A percentile compares a stretch with the other conserved stretches of the same genome.
Evolutionary conservation across 2,113 vertebrate species (phyloP).

Genomic region (Scalopus aquaticus): DNA sequence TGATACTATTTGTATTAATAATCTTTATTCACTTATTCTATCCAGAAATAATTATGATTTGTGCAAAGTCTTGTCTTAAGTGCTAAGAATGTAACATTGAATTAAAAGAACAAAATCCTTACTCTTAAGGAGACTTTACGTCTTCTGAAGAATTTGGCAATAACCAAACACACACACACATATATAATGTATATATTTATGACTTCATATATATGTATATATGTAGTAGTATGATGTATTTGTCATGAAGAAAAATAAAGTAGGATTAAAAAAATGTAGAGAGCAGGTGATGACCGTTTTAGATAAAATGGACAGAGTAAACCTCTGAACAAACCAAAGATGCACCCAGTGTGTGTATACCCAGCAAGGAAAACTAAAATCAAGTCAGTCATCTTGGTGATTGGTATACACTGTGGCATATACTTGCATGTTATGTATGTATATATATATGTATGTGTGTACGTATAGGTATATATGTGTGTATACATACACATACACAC

Average conservation of each 20-base stretch:
- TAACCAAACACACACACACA: background rate
- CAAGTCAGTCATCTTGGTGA: background rate
- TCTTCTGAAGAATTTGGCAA: background rate
- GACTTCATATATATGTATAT: too few species aligned
- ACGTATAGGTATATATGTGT: background rate
- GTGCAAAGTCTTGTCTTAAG: background rate
- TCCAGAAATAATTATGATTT: background rate
- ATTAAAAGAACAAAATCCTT: background rate
- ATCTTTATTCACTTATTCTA: background rate
- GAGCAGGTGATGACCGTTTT: background rate
- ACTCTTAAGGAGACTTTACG: background rate
- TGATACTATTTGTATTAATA: background rate
- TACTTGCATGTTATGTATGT: background rate
- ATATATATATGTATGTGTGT: background rate
- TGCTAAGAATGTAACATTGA: background rate
- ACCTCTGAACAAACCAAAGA: background rate
- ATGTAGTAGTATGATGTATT: background rate
- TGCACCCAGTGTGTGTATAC: background rate
- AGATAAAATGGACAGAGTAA: background rate
- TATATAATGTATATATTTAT: too few species aligned
- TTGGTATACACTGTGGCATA: background rate
- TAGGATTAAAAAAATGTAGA: background rate
- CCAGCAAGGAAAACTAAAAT: background rate
- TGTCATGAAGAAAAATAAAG: conserved; percentile 33
- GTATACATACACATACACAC: too few species aligned